These are phyloP conservation scores for Euzetes globulus DNA, from an alignment of 2,888 invertebrate species.

Conservation along the genomic window DNA sequence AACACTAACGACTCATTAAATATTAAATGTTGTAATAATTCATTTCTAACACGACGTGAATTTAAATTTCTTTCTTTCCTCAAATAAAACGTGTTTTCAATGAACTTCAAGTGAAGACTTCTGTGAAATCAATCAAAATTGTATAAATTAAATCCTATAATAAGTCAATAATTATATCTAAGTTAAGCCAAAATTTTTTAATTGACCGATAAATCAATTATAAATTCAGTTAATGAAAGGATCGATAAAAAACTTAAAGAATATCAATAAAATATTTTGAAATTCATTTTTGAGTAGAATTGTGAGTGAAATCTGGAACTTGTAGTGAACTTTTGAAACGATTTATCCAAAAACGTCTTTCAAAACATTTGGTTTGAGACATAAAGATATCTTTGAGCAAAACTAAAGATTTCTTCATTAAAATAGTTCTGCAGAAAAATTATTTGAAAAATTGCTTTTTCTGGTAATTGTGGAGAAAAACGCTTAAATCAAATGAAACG, in stretches of 20 bases:
- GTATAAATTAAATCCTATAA: not conserved
- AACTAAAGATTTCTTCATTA: too few relatives aligned
- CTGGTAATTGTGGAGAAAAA: too few relatives aligned
- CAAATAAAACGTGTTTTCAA: not conserved
- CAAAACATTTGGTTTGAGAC: too few relatives aligned
- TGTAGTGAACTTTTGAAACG: too few relatives aligned
- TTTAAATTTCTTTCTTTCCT: not conserved
- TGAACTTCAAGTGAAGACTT: not conserved
- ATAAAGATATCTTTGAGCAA: too few relatives aligned
- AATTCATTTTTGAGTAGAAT: too few relatives aligned
- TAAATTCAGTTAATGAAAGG: not conserved
- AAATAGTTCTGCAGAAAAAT: too few relatives aligned
- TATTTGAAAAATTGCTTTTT: too few relatives aligned
- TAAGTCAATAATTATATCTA: not conserved
- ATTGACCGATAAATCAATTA: constrained; percentile 9
- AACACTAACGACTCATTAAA: not conserved
- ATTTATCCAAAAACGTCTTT: too few relatives aligned
- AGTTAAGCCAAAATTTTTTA: not conserved
- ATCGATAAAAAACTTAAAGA: not conserved
- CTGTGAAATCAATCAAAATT: not conserved
- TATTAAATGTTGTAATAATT: not conserved
- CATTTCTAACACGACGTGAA: constrained; percentile 4
- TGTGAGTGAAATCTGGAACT: too few relatives aligned
- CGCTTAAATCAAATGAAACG: too few relatives aligned
- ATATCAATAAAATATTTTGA: too few relatives aligned